Evolutionary conservation across 2,888 invertebrate genomes (phyloP), one percentile per base, ranked within the genome.

Genomic region (Pristionchus exspectatus): DNA sequence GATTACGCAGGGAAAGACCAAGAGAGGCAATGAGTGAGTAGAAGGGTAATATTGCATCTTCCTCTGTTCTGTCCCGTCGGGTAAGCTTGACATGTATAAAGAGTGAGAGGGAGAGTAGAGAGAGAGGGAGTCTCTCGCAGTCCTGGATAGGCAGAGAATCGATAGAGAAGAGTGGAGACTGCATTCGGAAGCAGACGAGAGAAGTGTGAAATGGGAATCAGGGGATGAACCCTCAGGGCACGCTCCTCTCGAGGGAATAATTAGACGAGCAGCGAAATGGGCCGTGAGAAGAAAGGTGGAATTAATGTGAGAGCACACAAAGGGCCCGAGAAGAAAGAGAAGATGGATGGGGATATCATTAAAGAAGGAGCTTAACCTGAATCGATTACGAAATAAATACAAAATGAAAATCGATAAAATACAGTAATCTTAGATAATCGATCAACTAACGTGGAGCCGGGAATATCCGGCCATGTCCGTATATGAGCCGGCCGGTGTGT

Each of bases 131-230:
- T 50, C 81, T 81, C 50, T 81, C 30, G 50, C 81, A 81, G 81
- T 81, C 81, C 81, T 81, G 81, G 81, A 81, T 81, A 81, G 81
- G 81, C 81, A 81, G 81, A 81, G 81, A 81, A 81, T 81, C 81
- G 81, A 81, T 81, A 81, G 81, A 81, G 81, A 81, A 81, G 81
- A 81, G 81, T 81, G 81, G 81, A 44, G 50, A 16, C 27, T 50
- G 81, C 44, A 54, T 50, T 44, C 50, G 81, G n/a, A 74, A 74
- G 74, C 24, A 74, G 74, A 16, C n/a, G n/a, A 54, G 44, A n/a
- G 50, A 44, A 81, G 81, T 44, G 50, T 81, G 81, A 81, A 54
- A 81, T 81, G 81, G 81, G 81, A 81, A 81, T 81, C 81, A 81
- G 81, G 50, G 69, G 81, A 81, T 81, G 81, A 81, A 81, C 81